Evolutionary conservation across 2,888 invertebrate genomes (phyloP), one percentile per base, ranked within the genome.

Genomic region (Tupiocoris notatus): DNA sequence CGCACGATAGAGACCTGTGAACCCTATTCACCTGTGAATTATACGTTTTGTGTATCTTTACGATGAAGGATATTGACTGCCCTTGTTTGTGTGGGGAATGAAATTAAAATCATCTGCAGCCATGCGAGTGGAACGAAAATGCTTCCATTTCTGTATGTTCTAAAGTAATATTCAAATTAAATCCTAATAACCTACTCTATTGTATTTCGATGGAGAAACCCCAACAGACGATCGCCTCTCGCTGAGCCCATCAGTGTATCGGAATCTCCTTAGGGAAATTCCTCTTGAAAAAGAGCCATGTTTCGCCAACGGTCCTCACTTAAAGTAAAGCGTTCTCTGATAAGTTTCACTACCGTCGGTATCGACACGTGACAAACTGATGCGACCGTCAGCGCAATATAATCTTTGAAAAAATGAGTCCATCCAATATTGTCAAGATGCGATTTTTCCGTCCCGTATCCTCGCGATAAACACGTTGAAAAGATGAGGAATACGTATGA

Each of bases 391-490:
- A 21, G 17, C n/a, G 24, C 20, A 25, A 65, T 20, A 25, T 65
- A 65, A 65, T 65, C 25, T 39, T 20, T 39, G 39, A 65, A 65
- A 63, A 65, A 65, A 65, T 65, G 65, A 39, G 25, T 65, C 20
- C 39, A 17, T 17, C 65, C 20, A 18, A 39, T 21, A 39, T 39
- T 65, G 39, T 39, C 39, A 39, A 39, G 39, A 39, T 3, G 12
- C 39, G 39, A 17, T 39, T 25, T 16, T 25, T 18, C 65, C 65
- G 12, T 39, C 25, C 23, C 39, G 65, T 24, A n/a, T 65, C 18
- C 18, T 65, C 25, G 39, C n/a, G 65, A 65, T 65, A 65, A 65
- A 24, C 65, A 65, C 65, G 65, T 20, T 65, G 65, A 65, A 65
- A 65, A 39, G 65, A 39, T 20, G 65, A 25, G 25, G 65, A 39